phyloP scores from a whole-genome alignment of 1,140 invertebrate genomes.

The Bombus balteatus region DNA sequence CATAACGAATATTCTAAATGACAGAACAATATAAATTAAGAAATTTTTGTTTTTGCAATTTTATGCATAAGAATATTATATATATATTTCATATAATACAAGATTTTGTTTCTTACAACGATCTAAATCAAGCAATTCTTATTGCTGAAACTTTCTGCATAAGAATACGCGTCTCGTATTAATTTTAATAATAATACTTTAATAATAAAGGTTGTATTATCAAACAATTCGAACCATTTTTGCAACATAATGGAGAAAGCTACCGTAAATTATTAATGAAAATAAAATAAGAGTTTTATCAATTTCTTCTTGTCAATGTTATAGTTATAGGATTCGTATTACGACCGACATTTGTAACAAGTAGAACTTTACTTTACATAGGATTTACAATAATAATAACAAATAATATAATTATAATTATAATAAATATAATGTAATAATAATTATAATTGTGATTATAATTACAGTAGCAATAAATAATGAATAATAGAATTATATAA shows the following conservation, averaged over 20 bases:
- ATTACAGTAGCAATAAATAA: no score
- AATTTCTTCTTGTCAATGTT: background rate
- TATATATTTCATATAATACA: background rate
- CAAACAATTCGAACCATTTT: background rate
- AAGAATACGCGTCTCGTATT: background rate
- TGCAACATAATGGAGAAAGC: no score
- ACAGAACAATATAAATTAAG: background rate
- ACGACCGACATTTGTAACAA: background rate
- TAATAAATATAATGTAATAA: no score
- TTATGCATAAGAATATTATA: background rate
- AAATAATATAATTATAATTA: no score
- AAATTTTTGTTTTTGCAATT: background rate
- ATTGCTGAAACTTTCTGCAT: background rate
- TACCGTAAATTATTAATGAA: background rate
- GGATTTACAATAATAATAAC: background rate
- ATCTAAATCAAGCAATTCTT: background rate
- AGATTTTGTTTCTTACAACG: background rate
- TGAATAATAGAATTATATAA: no score
- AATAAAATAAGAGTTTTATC: background rate
- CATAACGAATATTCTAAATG: background rate
- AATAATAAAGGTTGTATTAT: background rate
- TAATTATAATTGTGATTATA: no score
- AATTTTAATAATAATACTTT: background rate
- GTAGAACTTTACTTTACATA: background rate
- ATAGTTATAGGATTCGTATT: background rate